Base-by-base conservation (phyloP, 1,140 invertebrate species). In the Aleiodes sp. region DNA sequence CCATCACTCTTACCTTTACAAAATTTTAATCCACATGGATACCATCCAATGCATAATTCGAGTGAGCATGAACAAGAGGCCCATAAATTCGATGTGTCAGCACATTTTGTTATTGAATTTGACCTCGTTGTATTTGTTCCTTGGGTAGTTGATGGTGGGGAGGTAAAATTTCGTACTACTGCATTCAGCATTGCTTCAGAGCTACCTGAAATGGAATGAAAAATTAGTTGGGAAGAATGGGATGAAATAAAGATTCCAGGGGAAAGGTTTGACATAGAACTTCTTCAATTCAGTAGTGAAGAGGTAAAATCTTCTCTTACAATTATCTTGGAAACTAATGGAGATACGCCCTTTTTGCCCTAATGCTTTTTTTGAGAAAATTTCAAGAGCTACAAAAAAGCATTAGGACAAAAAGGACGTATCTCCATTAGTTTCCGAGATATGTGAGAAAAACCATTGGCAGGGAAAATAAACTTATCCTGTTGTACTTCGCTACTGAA, bases 1-100 rank as follows among this genome's bases (percentile, higher is more conserved):
- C 75, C 88, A 83, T 84, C 87, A 65, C 72, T 88, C 80, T 86
- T 87, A 89, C 93, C 93, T 78, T 95, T 94, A 83, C 96, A 98
- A 85, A 96, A 98, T 83, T 98, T 98, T 3, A 98, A 86, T 10
- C 94, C 94, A 86, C 96, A 98, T 0, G 95, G 96, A 86, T 97
- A 98, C 91, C 91, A 86, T 29, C 90, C 90, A 31, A 93, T 92
- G 84, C 95, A 97, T 65, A 96, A 88, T 86, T 97, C 91, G 69
- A 95, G 87, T 12, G 90, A 91, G 81, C 94, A 96, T 2, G 90
- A 86, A 82, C 94, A 96, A 1, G 93, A 89, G 56, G 88, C 87
- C 87, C 90, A 90, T 52, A 90, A 82, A 73, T 89, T 90, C 66
- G 90, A 89, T 37, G 90, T 89, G 70, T 91, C 88, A 35, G 89